Percentiles rank a stretch among this genome's conserved stretches.
These are phyloP conservation scores for Gila orcuttii DNA, from an alignment of 2,113 vertebrate genomes.

Conservation along the genomic window DNA sequence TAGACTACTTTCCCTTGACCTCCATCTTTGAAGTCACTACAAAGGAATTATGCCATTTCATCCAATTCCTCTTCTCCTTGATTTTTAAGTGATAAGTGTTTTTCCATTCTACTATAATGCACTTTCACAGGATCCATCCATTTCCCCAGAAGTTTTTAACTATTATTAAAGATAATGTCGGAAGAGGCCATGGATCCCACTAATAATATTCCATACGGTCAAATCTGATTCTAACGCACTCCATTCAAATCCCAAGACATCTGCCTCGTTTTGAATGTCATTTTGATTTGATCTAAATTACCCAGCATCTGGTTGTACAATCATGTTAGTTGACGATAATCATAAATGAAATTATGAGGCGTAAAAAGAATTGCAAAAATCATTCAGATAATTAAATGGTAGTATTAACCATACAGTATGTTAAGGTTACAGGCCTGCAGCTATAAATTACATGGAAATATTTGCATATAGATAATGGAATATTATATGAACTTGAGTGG, in stretches of 20 bases:
- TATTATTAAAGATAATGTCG: conserved; percentile 22
- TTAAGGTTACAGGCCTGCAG: not conserved
- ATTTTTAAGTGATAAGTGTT: conserved; percentile 50
- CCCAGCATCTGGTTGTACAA: conserved; percentile 44
- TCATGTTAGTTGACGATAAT: conserved; percentile 37
- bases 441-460: conserved; percentile 11
- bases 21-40: conserved; percentile 17
- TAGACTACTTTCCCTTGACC: conserved; percentile 18
- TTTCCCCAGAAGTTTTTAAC: conserved; percentile 40
- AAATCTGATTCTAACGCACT: conserved; percentile 49
- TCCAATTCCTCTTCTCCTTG: conserved; percentile 25
- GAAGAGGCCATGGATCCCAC: conserved; percentile 14
- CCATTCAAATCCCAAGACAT: conserved; percentile 36
- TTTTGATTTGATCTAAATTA: conserved; percentile 54
- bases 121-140: conserved; percentile 31
- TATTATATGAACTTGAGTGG: not conserved
- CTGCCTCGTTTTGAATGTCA: conserved; percentile 38
- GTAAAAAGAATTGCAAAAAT: conserved; percentile 22
- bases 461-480: not conserved
- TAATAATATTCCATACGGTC: conserved; percentile 49
- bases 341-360: conserved; percentile 43
- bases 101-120: conserved; percentile 36
- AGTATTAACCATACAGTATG: not conserved
- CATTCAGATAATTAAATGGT: conserved; percentile 2
- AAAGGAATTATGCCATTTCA: conserved; percentile 29